Evolutionary conservation across 2,113 vertebrate species (phyloP), one percentile per base, ranked within the genome.

Genomic region (Sclerurus mexicanus): DNA sequence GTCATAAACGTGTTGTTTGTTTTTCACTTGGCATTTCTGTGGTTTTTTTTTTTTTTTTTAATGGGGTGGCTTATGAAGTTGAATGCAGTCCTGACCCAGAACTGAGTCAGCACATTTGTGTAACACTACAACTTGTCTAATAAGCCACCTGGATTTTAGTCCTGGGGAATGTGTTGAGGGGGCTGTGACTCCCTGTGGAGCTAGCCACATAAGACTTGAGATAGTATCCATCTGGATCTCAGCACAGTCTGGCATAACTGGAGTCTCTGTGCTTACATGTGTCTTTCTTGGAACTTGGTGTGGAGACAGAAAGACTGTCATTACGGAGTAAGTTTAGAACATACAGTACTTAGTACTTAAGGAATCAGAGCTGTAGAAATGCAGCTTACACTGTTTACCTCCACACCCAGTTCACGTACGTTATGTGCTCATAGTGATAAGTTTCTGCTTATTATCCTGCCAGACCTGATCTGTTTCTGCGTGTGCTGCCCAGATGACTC

Each of bases 131-230:
- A 23, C 37, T 89, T 66, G 55, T 85, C 35, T 63, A 42, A 44
- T 86, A 52, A 78, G 27, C 64, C 83, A 87, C 91, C 35, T 90
- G 89, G 21, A 59, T 77, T 84, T 84, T 86, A 67, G 76, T 77
- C 24, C 39, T 63, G 25, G 25, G 12, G 62, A 77, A 46, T 55
- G 27, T 46, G 16, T 27, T 69, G 63, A 66, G 42, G 27, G 28
- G 46, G 7, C 72, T 92, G 33, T 80, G 76, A 47, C 33, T 90
- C 42, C 25, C 47, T 67, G 35, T 86, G 39, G 72, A 80, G 68
- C 28, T 49, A 20, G 28, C 37, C 23, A 22, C 23, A 0, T 73
- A 58, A 56, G 68, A 52, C 58, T 77, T 66, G 79, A 39, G 37
- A 33, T 33, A 39, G 58, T 31, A 20, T 63, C 85, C 62, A 23